Evolutionary conservation across 1,140 invertebrate species (phyloP), one percentile per base, ranked within the genome.

Genomic region (Drosophila serrata): DNA sequence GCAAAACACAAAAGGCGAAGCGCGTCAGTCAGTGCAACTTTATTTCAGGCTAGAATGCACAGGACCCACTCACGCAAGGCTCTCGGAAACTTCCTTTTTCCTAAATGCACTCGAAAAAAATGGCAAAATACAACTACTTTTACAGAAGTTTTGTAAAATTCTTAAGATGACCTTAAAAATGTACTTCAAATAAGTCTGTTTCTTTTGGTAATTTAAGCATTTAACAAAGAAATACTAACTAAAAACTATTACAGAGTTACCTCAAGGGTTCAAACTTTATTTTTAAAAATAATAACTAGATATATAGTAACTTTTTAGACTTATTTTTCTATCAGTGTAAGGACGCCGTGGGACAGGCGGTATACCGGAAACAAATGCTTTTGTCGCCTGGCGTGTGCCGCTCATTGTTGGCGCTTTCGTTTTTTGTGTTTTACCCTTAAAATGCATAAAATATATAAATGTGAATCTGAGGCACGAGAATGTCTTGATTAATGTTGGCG

Each of bases 1-100:
- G 75, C 33, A 1, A 39, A 72, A 88, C 81, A 92, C 82, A 92
- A 92, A 92, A 91, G 91, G 79, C 90, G 82, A 92, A 92, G 73
- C 84, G 85, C 80, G 64, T 67, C 59, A 63, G 79, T 62, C 53
- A 51, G 81, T 90, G 85, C 86, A 90, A 90, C 81, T 90, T 90
- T 85, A 90, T 85, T 90, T 90, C 80, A 90, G 84, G 85, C 86
- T 90, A 90, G 74, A 90, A 88, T 88, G 80, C 85, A 90, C 85
- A 88, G 79, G 48, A 73, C 42, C 35, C 45, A 53, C 24, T 62
- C 31, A 8, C 40, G 43, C 29, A 40, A 51, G n/a, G 33, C 8
- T 1, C 27, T 17, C 15, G 29, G n/a, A 12, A 24, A 51, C 29
- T 37, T 19, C 6, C 29, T 22, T 24, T 42, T 13, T 17, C 11